Conservation (phyloP, 1,140 invertebrate species). For the Aphelenchoides avenae region DNA sequence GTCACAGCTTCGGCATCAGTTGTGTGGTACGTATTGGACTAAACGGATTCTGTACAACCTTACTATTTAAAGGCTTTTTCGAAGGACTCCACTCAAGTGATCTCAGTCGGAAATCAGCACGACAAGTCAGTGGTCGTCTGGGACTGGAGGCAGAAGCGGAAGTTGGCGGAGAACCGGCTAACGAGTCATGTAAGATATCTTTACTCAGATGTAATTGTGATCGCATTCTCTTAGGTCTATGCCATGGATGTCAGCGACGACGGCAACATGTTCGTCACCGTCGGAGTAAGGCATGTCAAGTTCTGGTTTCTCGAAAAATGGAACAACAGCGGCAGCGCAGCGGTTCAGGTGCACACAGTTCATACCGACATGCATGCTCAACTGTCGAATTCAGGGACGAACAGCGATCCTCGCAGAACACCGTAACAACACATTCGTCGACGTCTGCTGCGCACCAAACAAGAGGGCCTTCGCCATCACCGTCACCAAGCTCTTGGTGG, state of each 20-base stretch:
- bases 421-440: constrained; percentile 50
- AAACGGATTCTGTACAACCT: neutral
- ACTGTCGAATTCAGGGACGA: constrained; percentile 28
- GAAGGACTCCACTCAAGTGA: constrained; percentile 39
- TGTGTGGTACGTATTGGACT: constrained; percentile 41
- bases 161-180: constrained; percentile 45
- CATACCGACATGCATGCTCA: constrained; percentile 2
- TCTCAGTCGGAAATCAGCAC: constrained; percentile 52
- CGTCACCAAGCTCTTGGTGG: constrained; percentile 40
- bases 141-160: constrained; percentile 41
- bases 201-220: no score
- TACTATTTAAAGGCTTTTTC: constrained; percentile 37
- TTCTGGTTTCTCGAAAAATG: constrained; percentile 48
- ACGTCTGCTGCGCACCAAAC: constrained; percentile 46
- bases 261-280: constrained; percentile 46
- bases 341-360: constrained; percentile 35
- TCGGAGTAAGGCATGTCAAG: constrained; percentile 44
- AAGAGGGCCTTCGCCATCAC: constrained; percentile 50
- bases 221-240: constrained; percentile 39
- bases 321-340: constrained; percentile 1
- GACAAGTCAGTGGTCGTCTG: constrained; percentile 49
- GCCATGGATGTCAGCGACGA: constrained; percentile 43
- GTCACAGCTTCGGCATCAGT: constrained; percentile 42
- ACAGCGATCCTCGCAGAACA: constrained; percentile 50
- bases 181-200: constrained; percentile 50